These are phyloP conservation scores for Didymodactylos carnosus DNA, from an alignment of 2,888 invertebrate genomes.

Conservation along the genomic window DNA sequence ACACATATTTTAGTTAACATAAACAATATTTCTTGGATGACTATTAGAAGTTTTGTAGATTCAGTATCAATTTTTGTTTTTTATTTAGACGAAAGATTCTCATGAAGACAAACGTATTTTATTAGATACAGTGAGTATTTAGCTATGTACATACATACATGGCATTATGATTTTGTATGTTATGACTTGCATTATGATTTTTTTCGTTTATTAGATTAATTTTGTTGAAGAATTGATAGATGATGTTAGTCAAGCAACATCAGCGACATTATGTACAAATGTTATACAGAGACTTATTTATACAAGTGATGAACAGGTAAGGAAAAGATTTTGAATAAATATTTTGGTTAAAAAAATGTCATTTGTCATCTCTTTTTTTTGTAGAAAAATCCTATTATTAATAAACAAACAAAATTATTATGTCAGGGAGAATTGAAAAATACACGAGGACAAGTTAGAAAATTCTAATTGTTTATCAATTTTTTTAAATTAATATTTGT, in stretches of 20 bases:
- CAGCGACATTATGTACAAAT: constrained; percentile 35
- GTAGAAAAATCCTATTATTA: constrained; percentile 23
- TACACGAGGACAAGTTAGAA: constrained; percentile 37
- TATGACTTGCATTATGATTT: too few relatives aligned
- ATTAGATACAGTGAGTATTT: neutral
- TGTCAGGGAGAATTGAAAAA: constrained; percentile 38
- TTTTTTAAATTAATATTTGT: neutral
- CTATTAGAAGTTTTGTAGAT: too few relatives aligned
- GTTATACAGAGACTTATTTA: constrained; percentile 25
- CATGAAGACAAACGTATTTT: constrained; percentile 5
- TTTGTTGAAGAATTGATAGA: constrained; percentile 34
- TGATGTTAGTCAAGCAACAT: constrained; percentile 37
- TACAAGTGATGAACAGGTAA: constrained; percentile 29
- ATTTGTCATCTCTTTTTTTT: constrained; percentile 6
- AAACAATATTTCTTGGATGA: too few relatives aligned
- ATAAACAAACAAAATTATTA: constrained; percentile 28
- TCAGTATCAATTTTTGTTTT: neutral
- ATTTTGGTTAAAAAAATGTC: too few relatives aligned
- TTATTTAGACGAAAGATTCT: constrained; percentile 8
- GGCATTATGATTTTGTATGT: neutral
- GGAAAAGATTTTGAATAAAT: neutral
- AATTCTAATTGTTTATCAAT: neutral
- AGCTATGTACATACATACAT: neutral
- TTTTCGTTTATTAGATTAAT: constrained; percentile 20
- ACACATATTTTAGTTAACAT: neutral